Evolutionary conservation across 2,113 vertebrate species (phyloP).

Genomic region (Clarias gariepinus): DNA sequence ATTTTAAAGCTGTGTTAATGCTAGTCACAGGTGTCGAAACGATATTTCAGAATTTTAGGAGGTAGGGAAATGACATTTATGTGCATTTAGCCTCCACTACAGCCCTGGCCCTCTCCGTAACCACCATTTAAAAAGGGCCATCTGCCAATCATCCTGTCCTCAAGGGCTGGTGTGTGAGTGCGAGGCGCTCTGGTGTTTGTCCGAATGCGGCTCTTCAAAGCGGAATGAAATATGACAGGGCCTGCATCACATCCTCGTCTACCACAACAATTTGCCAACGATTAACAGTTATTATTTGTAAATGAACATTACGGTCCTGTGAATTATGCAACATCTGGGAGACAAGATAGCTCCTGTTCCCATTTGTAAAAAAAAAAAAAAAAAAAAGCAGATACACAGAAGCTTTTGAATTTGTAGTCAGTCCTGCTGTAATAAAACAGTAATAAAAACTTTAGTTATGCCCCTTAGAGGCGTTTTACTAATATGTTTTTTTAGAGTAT

Average conservation of each 20-base stretch:
- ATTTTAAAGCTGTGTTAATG: too few relatives aligned
- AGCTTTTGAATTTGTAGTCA: background rate
- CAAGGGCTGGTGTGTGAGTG: slow-evolving; percentile 42
- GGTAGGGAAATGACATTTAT: too few relatives aligned
- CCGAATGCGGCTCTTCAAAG: slow-evolving; percentile 17
- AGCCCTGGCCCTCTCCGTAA: slow-evolving; percentile 61
- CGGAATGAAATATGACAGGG: background rate
- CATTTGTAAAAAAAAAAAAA: too few relatives aligned
- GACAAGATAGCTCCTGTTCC: background rate
- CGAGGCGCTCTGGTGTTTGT: slow-evolving; percentile 4
- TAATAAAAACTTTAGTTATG: background rate
- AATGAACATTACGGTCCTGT: background rate
- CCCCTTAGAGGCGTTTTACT: background rate
- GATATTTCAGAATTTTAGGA: too few relatives aligned
- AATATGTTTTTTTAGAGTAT: background rate
- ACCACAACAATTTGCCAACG: background rate
- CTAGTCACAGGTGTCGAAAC: too few relatives aligned
- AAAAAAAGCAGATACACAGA: background rate
- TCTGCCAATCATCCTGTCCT: slow-evolving; percentile 64
- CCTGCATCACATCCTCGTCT: background rate
- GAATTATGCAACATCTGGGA: background rate
- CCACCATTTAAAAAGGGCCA: slow-evolving; percentile 63
- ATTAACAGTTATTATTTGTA: background rate
- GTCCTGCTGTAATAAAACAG: background rate
- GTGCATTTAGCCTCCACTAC: too few relatives aligned